Base-by-base conservation (phyloP, 2,888 invertebrate species). In the Apamea anceps region DNA sequence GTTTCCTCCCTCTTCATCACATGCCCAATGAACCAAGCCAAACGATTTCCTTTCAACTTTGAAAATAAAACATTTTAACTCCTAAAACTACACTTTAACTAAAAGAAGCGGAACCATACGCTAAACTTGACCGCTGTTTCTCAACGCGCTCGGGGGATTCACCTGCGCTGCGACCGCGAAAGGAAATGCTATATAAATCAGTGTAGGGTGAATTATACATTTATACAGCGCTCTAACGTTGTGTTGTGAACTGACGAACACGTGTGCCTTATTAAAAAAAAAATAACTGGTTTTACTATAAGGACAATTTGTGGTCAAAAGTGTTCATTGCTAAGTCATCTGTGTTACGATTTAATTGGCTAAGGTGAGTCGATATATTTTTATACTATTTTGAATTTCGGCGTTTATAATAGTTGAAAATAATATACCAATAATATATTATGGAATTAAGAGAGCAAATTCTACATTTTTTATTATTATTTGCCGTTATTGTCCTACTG, bases 161-260 rank as follows among this genome's bases (percentile, higher is more conserved):
- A 93, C 94, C 93, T n/a, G 15, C 62, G 54, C 93, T n/a, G 45
- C n/a, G 62, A 48, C 54, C 48, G 67, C 57, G 82, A 72, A 67
- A 83, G 84, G 81, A 83, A 89, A 86, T 84, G 32, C 84, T 92
- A 92, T 93, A 92, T 91, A 93, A 90, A 92, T 85, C 77, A 77
- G 87, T 88, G 88, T 86, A 89, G 74, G 68, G 77, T 74, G 75
- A 65, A 80, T 79, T 85, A 82, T 87, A 90, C 84, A 90, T 89
- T 87, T 85, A 87, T 90, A 87, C 82, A 88, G 62, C 62, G 75
- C 5, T 79, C 57, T 75, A 72, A 73, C 79, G 76, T 79, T 63
- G 79, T 78, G 72, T 72, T 45, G 66, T 79, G 70, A 79, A 80
- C 88, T 85, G 79, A 67, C 48, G 54, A 12, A 54, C 54, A 72